Conservation (phyloP, 2,797 vertebrate genomes). For the Ispidina lecontei region DNA sequence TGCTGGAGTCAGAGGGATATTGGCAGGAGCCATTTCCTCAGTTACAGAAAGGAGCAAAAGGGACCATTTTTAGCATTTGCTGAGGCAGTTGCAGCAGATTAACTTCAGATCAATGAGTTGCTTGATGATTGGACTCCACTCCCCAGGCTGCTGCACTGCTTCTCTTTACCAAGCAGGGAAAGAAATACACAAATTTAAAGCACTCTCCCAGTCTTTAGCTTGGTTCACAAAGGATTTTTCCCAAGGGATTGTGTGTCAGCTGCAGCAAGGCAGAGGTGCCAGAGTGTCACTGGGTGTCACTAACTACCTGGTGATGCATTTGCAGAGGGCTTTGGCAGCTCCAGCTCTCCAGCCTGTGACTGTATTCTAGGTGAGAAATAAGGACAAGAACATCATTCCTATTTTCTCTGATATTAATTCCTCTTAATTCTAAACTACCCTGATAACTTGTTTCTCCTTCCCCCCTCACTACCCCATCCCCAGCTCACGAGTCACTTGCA, state of each 20-base stretch:
- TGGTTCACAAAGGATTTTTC: conserved; percentile 61
- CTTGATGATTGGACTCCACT: conserved; percentile 77
- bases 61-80: conserved; percentile 67
- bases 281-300: neutral
- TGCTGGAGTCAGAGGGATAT: conserved; percentile 60
- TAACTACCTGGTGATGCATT: neutral
- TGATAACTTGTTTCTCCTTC: neutral
- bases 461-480: rapidly evolving
- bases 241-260: neutral
- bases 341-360: neutral
- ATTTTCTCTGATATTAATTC: neutral
- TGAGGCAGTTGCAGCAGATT: conserved; percentile 67
- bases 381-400: neutral
- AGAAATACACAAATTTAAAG: conserved; percentile 74
- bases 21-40: conserved; percentile 67
- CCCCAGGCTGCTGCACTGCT: conserved; percentile 49
- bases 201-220: conserved; percentile 64
- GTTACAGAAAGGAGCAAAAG: conserved; percentile 26
- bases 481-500: neutral
- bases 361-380: neutral
- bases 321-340: neutral
- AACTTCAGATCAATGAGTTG: conserved; percentile 80
- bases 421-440: neutral
- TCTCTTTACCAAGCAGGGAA: conserved; percentile 73
- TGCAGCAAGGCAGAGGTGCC: neutral